Percentiles rank a stretch among this genome's conserved stretches.
phyloP scores from a whole-genome alignment of 1,140 invertebrate species.

The Hermetia illucens region DNA sequence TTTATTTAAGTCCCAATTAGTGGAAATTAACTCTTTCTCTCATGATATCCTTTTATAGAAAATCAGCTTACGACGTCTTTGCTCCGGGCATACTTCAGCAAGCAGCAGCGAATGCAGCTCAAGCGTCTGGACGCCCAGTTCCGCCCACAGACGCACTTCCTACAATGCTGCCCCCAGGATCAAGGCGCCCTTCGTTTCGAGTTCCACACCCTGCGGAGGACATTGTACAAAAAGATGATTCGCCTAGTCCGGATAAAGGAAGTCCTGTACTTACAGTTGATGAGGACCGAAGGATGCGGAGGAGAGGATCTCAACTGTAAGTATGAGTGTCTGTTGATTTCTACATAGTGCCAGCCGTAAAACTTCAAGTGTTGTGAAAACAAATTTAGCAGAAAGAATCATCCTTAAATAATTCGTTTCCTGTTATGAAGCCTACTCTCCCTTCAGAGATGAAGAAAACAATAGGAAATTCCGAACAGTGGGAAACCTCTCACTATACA shows the following conservation, averaged over 20 bases:
- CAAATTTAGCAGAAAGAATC: too few species aligned
- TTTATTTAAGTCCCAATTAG: not conserved
- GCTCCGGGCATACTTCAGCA: slow-evolving; percentile 28
- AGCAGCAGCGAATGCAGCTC: slow-evolving; percentile 10
- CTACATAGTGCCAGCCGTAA: not conserved
- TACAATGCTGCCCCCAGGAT: slow-evolving; percentile 23
- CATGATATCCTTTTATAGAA: slow-evolving; percentile 31
- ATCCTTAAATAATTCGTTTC: too few species aligned
- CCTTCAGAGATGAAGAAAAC: too few species aligned
- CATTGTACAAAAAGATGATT: slow-evolving; percentile 36
- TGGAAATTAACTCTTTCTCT: not conserved
- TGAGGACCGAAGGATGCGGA: slow-evolving; percentile 54
- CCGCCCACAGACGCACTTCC: slow-evolving; percentile 26
- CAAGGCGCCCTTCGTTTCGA: slow-evolving; percentile 54
- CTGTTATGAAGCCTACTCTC: too few species aligned
- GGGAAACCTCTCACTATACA: too few species aligned
- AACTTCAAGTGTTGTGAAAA: not conserved
- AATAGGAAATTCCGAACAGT: too few species aligned
- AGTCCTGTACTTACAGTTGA: slow-evolving; percentile 43
- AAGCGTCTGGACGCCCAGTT: slow-evolving; percentile 17
- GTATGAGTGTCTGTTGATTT: slow-evolving; percentile 22
- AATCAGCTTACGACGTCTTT: slow-evolving; percentile 68
- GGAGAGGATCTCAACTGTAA: slow-evolving; percentile 66
- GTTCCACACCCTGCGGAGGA: slow-evolving; percentile 36
- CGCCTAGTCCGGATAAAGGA: slow-evolving; percentile 31